Percentiles rank a stretch among this genome's conserved stretches.
Evolutionary conservation across 2,797 vertebrate species (phyloP).

Genomic region (Aeoliscus strigatus): DNA sequence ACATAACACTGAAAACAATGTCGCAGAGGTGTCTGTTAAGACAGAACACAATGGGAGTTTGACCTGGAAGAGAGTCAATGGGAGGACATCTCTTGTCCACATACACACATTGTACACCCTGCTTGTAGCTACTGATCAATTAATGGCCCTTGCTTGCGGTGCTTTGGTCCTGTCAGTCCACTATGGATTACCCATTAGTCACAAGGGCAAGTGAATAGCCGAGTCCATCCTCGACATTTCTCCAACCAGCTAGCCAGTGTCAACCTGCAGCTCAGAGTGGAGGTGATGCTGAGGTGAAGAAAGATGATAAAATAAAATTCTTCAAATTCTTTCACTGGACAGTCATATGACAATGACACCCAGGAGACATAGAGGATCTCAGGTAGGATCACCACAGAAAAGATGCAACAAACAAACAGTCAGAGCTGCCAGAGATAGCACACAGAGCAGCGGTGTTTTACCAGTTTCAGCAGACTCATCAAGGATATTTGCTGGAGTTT

Average conservation of each 20-base stretch:
- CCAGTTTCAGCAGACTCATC: too few species aligned
- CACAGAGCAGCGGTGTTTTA: too few species aligned
- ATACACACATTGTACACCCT: constrained; percentile 2
- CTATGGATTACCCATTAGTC: constrained; percentile 69
- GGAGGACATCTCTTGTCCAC: constrained; percentile 33
- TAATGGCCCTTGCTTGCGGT: constrained; percentile 51
- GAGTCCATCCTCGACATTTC: constrained; percentile 35
- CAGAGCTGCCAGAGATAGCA: too few species aligned
- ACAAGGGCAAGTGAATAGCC: constrained; percentile 33
- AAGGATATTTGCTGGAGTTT: too few species aligned
- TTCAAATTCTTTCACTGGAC: too few species aligned
- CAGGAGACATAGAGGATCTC: too few species aligned
- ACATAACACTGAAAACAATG: constrained; percentile 35
- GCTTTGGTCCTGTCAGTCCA: constrained; percentile 47
- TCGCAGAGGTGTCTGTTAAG: constrained; percentile 48
- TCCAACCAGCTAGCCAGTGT: constrained; percentile 12
- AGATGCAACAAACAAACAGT: too few species aligned
- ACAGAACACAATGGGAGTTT: constrained; percentile 40
- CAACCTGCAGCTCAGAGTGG: constrained; percentile 14
- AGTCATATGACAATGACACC: too few species aligned
- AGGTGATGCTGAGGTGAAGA: constrained; percentile 5
- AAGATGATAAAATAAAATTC: too few species aligned
- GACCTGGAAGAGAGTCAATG: constrained; percentile 45
- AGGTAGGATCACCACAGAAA: too few species aligned
- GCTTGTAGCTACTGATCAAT: constrained; percentile 60